Percentiles rank a stretch among this genome's conserved stretches.
Evolutionary conservation across 2,888 invertebrate species (phyloP).

Genomic region (Platycnemis pennipes): DNA sequence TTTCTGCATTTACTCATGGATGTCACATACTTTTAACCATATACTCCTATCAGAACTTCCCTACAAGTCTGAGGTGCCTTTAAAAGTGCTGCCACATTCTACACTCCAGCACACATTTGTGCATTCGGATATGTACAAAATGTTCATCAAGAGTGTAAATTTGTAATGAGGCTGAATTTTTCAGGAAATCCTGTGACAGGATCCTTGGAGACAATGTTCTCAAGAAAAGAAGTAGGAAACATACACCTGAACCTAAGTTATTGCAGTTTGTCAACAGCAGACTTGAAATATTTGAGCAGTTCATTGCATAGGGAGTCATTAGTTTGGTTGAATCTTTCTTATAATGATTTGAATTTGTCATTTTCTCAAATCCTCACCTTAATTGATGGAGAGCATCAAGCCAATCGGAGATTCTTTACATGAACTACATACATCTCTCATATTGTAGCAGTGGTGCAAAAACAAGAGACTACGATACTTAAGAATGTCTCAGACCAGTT

Average conservation of each 20-base stretch:
- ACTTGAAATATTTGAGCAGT: conserved; percentile 15
- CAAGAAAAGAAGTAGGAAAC: conserved; percentile 15
- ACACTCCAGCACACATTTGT: no score
- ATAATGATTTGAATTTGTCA: conserved; percentile 50
- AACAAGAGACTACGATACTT: conserved; percentile 32
- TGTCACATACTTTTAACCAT: no score
- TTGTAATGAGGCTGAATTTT: no score
- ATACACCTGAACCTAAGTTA: conserved; percentile 47
- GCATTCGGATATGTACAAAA: no score
- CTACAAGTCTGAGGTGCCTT: no score
- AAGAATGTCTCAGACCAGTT: conserved; percentile 34
- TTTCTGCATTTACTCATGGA: no score
- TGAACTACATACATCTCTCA: conserved; percentile 35
- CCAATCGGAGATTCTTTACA: conserved; percentile 40
- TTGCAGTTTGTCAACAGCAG: conserved; percentile 13
- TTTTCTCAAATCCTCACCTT: conserved; percentile 32
- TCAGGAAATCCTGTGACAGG: no score
- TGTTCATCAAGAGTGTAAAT: no score
- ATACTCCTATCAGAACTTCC: no score
- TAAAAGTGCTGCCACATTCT: no score
- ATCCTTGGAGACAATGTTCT: conserved; percentile 42
- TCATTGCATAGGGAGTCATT: conserved; percentile 49
- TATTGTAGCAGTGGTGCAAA: background rate
- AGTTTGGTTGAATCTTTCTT: conserved; percentile 31
- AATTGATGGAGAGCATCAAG: conserved; percentile 47